Base-by-base conservation (phyloP, 2,797 vertebrate species). In the Poecilia gillii region DNA sequence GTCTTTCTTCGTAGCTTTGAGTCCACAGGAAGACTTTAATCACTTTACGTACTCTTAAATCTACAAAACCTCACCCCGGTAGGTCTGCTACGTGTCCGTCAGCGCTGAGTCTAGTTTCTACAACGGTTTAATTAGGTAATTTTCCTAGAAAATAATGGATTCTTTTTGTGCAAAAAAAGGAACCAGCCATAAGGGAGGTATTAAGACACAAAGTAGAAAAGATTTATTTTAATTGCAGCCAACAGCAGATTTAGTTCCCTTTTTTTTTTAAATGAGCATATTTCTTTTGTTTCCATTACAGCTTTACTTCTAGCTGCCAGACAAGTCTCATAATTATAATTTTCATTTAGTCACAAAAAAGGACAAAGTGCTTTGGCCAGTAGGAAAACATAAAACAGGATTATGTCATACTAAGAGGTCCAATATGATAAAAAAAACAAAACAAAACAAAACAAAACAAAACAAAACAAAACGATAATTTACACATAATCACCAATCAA, bases 331-430 rank as follows among this genome's bases (percentile, higher is more conserved):
- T 78, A 73, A 81, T 89, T 78, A 75, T 87, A 43, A 91, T 90
- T 90, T 88, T 72, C 84, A 85, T 83, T 81, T 89, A 66, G 64
- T 86, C 84, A 87, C 87, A 92, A 85, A 83, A 89, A 93, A 88
- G 85, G 84, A 91, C 85, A 89, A 89, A 84, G 82, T 64, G 83
- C 89, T 92, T 81, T 77, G 85, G 87, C 85, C 75, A 79, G 81
- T 88, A 86, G 88, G 88, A 93, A 92, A 91, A 89, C 76, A 92
- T 92, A 89, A 87, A 93, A 91, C 79, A 39, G 71, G 80, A 81
- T 87, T 11, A 55, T 90, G 90, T 91, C 84, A 81, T 75, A 74
- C 80, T 91, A 93, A 95, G 90, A 80, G 84, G 20, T 93, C 89
- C 90, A 91, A 82, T 89, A 90, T 94, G 93, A 89, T 90, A 85